Percentiles rank a stretch among this genome's conserved stretches.
These are phyloP conservation scores for Drosophila elegans DNA, from an alignment of 1,140 invertebrate genomes.

Conservation along the genomic window DNA sequence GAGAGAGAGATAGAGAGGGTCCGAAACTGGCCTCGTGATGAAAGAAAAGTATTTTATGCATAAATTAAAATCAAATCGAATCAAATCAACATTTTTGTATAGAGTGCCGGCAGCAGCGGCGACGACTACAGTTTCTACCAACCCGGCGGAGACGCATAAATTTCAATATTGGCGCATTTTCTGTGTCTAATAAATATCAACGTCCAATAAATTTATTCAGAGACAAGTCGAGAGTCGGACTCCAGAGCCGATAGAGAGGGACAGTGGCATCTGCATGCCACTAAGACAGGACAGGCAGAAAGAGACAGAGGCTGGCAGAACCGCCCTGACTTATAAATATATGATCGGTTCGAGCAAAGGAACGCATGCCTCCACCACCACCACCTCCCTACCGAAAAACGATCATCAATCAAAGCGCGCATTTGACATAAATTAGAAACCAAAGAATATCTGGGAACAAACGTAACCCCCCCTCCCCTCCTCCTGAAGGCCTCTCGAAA, in stretches of 20 bases:
- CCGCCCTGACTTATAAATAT: slow-evolving; percentile 74
- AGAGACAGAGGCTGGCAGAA: slow-evolving; percentile 36
- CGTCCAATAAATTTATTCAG: slow-evolving; percentile 77
- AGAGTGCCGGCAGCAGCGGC: slow-evolving; percentile 22
- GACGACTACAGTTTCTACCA: slow-evolving; percentile 37
- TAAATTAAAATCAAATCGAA: slow-evolving; percentile 83
- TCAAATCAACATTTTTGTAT: slow-evolving; percentile 68
- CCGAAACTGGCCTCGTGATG: slow-evolving; percentile 65
- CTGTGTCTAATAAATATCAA: slow-evolving; percentile 75
- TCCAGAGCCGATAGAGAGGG: slow-evolving; percentile 6
- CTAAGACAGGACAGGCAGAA: not conserved
- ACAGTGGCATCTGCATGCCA: slow-evolving; percentile 9
- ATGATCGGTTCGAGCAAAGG: slow-evolving; percentile 29
- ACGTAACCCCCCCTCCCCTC: slow-evolving; percentile 12
- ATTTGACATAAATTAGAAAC: slow-evolving; percentile 83
- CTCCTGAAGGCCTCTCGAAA: slow-evolving; percentile 4
- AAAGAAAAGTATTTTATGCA: slow-evolving; percentile 82
- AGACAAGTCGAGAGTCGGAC: slow-evolving; percentile 62
- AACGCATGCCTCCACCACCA: slow-evolving; percentile 10
- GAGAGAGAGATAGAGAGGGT: slow-evolving; percentile 9
- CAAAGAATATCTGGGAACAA: slow-evolving; percentile 67
- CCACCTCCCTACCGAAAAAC: slow-evolving; percentile 8
- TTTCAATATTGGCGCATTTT: slow-evolving; percentile 81
- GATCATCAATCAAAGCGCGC: slow-evolving; percentile 78
- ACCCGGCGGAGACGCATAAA: slow-evolving; percentile 64